Percentiles rank a stretch among this genome's conserved stretches.
Evolutionary conservation across 2,797 vertebrate species (phyloP).

Genomic region (Hoplostethus mediterraneus): DNA sequence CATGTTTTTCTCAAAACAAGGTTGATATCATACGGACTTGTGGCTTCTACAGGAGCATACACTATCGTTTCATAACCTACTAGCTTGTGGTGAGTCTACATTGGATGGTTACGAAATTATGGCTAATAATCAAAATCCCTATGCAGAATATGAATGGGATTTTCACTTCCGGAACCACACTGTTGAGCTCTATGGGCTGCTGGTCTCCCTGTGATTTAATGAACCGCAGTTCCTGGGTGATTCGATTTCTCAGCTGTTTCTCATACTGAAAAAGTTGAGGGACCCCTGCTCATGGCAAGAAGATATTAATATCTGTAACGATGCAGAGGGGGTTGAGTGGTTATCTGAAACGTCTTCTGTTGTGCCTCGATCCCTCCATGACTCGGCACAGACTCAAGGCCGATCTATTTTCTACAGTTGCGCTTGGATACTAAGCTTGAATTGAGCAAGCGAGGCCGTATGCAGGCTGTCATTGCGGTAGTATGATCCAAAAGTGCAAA

Average conservation of each 20-base stretch:
- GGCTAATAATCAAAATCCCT: too few relatives aligned
- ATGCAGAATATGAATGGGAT: too few relatives aligned
- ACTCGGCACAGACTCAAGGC: conserved; percentile 26
- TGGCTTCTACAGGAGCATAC: too few relatives aligned
- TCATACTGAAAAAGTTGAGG: conserved; percentile 1
- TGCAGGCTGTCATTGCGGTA: conserved; percentile 9
- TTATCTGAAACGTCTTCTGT: conserved; percentile 57
- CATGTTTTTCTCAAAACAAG: too few relatives aligned
- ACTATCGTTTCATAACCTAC: too few relatives aligned
- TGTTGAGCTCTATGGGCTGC: too few relatives aligned
- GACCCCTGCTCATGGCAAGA: background rate
- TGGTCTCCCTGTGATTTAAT: background rate
- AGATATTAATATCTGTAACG: conserved; percentile 21
- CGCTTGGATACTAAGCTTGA: conserved; percentile 44
- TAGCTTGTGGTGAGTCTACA: too few relatives aligned
- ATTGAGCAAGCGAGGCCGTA: conserved; percentile 17
- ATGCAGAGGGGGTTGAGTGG: conserved; percentile 27
- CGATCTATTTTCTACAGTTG: conserved; percentile 24
- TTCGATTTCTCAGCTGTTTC: background rate
- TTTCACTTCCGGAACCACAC: too few relatives aligned
- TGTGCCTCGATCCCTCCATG: conserved; percentile 2
- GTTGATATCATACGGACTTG: too few relatives aligned
- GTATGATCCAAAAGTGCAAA: background rate
- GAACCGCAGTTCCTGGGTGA: background rate
- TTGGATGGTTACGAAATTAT: too few relatives aligned